These are phyloP conservation scores for Microcebus griseorufus DNA, from an alignment of 2,113 vertebrate species.

Conservation along the genomic window DNA sequence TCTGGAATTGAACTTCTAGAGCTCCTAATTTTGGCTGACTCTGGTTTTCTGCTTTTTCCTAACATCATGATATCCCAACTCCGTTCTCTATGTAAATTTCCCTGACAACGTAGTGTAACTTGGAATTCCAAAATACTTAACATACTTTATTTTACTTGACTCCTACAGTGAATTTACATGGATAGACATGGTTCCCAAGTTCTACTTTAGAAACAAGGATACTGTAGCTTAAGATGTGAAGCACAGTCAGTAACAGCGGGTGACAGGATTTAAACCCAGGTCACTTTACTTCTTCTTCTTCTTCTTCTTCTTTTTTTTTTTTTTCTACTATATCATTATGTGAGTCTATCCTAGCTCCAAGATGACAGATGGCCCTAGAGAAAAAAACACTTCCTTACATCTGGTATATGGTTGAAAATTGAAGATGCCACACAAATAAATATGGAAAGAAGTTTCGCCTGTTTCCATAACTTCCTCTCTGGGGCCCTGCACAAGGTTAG, in stretches of 20 bases:
- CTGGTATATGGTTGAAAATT: conserved; percentile 42
- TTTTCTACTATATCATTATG: background rate
- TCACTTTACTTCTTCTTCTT: background rate
- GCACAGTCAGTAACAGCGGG: background rate
- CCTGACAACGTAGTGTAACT: background rate
- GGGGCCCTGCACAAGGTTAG: conserved; percentile 10
- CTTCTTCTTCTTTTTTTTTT: background rate
- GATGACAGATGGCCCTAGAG: conserved; percentile 59
- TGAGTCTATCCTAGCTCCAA: conserved; percentile 34
- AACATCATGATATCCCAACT: background rate
- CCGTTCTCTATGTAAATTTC: background rate
- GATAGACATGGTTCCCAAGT: background rate
- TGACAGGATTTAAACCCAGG: conserved; percentile 4
- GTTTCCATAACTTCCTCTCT: conserved; percentile 49
- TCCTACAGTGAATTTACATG: background rate
- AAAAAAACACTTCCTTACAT: conserved; percentile 47
- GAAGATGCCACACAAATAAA: conserved; percentile 49
- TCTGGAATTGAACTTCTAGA: background rate
- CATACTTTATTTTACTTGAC: background rate
- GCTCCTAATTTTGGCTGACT: background rate
- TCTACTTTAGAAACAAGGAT: background rate
- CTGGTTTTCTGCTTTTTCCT: background rate
- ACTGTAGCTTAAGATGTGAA: background rate
- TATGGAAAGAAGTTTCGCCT: conserved; percentile 39
- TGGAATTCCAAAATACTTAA: background rate